Evolutionary conservation across 2,113 vertebrate genomes (phyloP).

Genomic region (Salvator merianae): DNA sequence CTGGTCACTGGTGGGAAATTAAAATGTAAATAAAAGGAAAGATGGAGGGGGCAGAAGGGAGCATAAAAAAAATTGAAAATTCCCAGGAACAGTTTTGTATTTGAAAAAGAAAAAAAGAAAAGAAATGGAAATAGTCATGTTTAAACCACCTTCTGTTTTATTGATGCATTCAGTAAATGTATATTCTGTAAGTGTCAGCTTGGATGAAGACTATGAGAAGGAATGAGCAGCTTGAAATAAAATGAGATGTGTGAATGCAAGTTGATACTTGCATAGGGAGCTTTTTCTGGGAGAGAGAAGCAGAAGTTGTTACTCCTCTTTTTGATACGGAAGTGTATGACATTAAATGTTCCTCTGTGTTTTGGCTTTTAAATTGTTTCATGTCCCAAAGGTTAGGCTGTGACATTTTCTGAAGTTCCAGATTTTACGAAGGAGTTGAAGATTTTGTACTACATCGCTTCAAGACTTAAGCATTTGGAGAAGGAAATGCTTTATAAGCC

Average conservation of each 20-base stretch:
- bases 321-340: background rate
- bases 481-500: conserved; percentile 6
- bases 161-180: background rate
- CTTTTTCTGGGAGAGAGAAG: no score
- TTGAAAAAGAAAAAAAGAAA: no score
- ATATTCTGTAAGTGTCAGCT: background rate
- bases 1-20: no score
- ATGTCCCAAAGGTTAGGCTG: background rate
- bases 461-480: background rate
- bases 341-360: background rate
- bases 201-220: no score
- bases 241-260: background rate
- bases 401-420: background rate
- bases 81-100: background rate
- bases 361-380: background rate
- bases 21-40: no score
- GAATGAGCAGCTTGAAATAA: background rate
- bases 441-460: conserved; percentile 10
- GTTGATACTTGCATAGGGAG: background rate
- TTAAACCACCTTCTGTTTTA: no score
- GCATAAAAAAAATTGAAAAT: background rate
- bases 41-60: background rate
- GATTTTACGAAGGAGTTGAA: background rate
- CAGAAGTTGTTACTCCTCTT: background rate
- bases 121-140: no score